Evolutionary conservation across 2,113 vertebrate species (phyloP).

Genomic region (Ovibos moschatus): DNA sequence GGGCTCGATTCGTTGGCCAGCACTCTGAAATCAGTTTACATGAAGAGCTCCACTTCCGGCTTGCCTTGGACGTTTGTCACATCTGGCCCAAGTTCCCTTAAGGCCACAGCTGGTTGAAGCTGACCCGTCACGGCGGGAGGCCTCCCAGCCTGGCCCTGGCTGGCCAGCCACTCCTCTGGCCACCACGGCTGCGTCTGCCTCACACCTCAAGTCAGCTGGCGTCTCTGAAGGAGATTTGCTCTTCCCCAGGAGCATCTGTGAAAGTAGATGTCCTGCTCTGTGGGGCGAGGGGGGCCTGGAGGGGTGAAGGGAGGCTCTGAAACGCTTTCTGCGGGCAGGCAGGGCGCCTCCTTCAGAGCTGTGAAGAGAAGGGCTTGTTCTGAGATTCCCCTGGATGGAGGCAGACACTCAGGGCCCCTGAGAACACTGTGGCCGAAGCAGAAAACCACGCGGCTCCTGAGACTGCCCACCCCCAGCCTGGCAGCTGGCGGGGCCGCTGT

Average conservation of each 20-base stretch:
- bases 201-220: neutral
- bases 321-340: neutral
- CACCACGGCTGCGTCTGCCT: neutral
- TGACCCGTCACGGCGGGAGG: neutral
- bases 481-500: neutral
- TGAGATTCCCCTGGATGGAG: neutral
- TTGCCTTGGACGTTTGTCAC: neutral
- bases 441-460: neutral
- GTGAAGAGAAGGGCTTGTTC: neutral
- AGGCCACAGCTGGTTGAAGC: neutral
- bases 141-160: neutral
- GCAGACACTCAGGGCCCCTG: neutral
- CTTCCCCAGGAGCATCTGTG: neutral
- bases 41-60: neutral
- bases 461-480: neutral
- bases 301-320: accelerated
- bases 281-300: neutral
- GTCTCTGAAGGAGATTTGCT: neutral
- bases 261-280: neutral
- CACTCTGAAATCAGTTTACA: neutral
- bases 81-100: neutral
- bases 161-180: neutral
- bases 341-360: neutral
- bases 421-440: neutral
- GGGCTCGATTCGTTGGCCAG: neutral